Percentiles rank a stretch among this genome's conserved stretches.
Evolutionary conservation across 2,888 invertebrate genomes (phyloP).

Genomic region (Osedax frankpressi): DNA sequence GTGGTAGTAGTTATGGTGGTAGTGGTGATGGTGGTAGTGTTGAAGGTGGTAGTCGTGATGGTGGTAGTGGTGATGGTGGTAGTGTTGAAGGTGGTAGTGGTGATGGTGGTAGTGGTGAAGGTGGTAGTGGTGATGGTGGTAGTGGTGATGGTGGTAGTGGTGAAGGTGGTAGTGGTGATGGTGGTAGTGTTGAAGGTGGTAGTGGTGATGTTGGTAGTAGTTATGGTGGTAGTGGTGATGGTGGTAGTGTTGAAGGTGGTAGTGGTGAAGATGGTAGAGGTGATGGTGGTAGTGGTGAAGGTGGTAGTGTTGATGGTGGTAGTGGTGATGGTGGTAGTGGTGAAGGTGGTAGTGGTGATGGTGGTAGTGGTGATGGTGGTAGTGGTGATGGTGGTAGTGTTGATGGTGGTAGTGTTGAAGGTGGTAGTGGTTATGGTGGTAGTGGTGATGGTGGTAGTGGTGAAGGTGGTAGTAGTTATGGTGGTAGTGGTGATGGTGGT

Average conservation of each 20-base stretch:
- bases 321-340: not conserved
- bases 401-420: too few species aligned
- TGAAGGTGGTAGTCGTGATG: not conserved
- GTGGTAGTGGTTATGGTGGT: too few species aligned
- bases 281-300: not conserved
- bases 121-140: not conserved
- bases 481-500: too few species aligned
- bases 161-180: not conserved
- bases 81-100: not conserved
- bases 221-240: not conserved
- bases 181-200: not conserved
- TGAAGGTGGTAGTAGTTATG: too few species aligned
- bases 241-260: not conserved
- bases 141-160: not conserved
- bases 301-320: not conserved
- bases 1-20: not conserved
- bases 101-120: not conserved
- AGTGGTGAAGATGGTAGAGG: not conserved
- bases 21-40: not conserved
- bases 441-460: too few species aligned
- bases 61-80: not conserved
- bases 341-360: not conserved
- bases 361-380: not conserved
- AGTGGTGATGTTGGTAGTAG: not conserved
- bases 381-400: too few species aligned